Evolutionary conservation across 2,797 vertebrate genomes (phyloP).

Genomic region (Sebastes hopkinsi): DNA sequence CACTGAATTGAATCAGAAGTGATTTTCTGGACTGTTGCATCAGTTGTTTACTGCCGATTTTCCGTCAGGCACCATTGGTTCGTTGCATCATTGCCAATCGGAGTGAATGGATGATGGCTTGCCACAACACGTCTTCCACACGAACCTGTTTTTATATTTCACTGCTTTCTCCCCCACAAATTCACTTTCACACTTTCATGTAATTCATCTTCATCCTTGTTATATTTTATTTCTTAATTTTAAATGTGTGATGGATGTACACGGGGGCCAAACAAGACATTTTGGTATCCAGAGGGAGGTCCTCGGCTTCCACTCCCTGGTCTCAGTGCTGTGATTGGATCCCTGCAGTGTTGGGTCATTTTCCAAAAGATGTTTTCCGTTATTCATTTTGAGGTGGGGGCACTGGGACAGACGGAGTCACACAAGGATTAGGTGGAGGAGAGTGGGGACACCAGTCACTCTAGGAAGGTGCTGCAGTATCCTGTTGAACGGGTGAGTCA

Average conservation of each 20-base stretch:
- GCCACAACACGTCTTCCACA: conserved; percentile 43
- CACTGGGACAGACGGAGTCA: not conserved
- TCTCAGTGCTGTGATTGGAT: conserved; percentile 73
- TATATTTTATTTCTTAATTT: conserved; percentile 6
- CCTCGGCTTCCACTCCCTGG: conserved; percentile 39
- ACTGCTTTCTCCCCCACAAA: not conserved
- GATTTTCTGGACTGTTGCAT: conserved; percentile 83
- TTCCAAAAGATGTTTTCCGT: conserved; percentile 47
- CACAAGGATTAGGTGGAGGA: conserved; percentile 1
- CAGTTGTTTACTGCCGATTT: conserved; percentile 87
- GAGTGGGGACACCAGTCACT: not conserved
- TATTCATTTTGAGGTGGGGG: conserved; percentile 37
- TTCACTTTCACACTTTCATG: not conserved
- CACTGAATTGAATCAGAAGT: conserved; percentile 80
- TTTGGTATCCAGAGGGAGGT: conserved; percentile 34
- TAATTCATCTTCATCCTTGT: not conserved
- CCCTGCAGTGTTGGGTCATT: conserved; percentile 74
- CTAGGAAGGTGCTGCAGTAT: not conserved
- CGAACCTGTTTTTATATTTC: not conserved
- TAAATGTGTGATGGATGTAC: conserved; percentile 1
- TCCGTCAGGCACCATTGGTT: conserved; percentile 77
- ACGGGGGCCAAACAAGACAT: conserved; percentile 23
- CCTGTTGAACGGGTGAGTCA: conserved; percentile 44
- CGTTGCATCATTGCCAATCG: conserved; percentile 85
- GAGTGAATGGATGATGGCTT: conserved; percentile 67